Conservation (phyloP, 2,113 vertebrate species). For the Casuarius casuarius region DNA sequence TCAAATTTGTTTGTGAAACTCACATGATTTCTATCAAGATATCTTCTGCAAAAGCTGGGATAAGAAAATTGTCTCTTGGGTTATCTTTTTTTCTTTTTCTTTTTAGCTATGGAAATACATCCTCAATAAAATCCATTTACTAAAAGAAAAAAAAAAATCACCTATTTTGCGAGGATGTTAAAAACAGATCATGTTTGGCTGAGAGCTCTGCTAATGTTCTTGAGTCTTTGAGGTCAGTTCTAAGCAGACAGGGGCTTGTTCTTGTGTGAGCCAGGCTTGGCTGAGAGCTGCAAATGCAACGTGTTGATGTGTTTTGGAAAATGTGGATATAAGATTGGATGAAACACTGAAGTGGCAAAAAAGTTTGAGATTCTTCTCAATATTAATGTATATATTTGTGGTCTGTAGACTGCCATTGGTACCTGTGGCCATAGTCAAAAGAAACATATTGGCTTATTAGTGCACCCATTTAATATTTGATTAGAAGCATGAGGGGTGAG, state of each 20-base stretch:
- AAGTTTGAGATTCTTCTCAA: not conserved
- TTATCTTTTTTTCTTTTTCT: not conserved
- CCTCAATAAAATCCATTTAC: not conserved
- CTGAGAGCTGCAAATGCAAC: not conserved
- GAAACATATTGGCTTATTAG: not conserved
- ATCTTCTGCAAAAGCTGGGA: not conserved
- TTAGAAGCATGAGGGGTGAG: not conserved
- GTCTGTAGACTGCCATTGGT: not conserved
- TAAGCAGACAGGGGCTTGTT: not conserved
- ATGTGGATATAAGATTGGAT: not conserved
- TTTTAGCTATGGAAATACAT: not conserved
- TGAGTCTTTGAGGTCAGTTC: not conserved
- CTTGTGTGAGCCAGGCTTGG: not conserved
- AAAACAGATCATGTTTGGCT: not conserved
- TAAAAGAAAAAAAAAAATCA: rapidly evolving
- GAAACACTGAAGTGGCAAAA: not conserved
- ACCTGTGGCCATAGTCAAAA: not conserved
- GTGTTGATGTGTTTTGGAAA: not conserved
- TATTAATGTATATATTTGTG: not conserved
- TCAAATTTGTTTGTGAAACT: not conserved
- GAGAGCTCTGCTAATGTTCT: not conserved
- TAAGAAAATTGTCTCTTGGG: not conserved
- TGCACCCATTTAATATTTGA: not conserved
- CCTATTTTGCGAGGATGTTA: not conserved
- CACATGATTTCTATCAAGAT: not conserved